Conservation (phyloP, 2,888 invertebrate species). For the Aricia artaxerxes region DNA sequence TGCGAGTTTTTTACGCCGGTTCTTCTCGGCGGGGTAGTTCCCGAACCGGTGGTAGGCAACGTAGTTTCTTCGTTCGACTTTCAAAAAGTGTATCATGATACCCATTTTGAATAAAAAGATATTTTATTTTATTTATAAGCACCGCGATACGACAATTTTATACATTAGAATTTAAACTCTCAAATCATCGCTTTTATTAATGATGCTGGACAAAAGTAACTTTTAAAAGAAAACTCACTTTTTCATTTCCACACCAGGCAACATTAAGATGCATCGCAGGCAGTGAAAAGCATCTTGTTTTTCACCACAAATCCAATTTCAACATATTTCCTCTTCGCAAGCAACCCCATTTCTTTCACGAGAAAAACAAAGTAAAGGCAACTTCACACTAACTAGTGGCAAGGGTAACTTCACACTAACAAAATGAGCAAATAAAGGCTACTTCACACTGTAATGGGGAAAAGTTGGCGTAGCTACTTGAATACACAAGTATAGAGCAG, state of each 20-base stretch:
- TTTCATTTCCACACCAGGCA: neutral
- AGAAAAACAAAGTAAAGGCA: slow-evolving; percentile 8
- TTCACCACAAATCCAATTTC: slow-evolving; percentile 16
- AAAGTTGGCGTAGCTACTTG: neutral
- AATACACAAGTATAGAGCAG: no score
- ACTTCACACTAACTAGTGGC: slow-evolving; percentile 1
- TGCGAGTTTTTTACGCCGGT: no score
- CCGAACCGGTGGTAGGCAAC: no score
- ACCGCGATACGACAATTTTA: no score
- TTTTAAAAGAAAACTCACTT: neutral
- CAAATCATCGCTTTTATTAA: neutral
- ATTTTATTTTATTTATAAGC: no score
- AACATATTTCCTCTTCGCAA: slow-evolving; percentile 3
- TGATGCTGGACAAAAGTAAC: neutral
- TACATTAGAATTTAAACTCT: no score
- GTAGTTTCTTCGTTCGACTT: no score
- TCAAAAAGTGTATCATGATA: no score
- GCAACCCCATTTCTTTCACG: slow-evolving; percentile 11
- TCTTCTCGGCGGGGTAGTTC: no score
- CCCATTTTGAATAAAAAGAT: no score
- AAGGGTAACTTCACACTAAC: neutral
- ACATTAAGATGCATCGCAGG: slow-evolving; percentile 4
- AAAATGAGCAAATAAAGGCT: neutral
- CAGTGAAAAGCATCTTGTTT: neutral
- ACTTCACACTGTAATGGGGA: neutral